Evolutionary conservation across 1,140 invertebrate species (phyloP).

Genomic region (Eurosta solidaginis): DNA sequence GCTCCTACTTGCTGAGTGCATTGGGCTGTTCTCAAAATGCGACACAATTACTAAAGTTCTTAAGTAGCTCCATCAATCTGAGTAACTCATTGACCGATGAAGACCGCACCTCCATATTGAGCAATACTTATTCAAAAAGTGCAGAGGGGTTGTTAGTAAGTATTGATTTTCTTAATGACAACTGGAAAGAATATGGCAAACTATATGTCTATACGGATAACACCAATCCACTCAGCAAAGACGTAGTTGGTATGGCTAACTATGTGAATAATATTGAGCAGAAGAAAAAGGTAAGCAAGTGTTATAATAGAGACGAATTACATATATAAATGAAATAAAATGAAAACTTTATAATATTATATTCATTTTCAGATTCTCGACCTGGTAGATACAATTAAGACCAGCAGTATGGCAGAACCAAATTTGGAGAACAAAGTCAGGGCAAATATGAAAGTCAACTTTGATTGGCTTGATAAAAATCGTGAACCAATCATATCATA

Average conservation of each 20-base stretch:
- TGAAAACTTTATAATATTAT: not conserved
- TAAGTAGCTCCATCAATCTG: constrained; percentile 46
- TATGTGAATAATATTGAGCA: constrained; percentile 46
- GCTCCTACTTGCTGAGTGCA: constrained; percentile 61
- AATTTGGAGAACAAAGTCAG: constrained; percentile 43
- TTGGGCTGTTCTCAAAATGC: constrained; percentile 64
- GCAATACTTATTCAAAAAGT: constrained; percentile 43
- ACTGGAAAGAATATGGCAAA: constrained; percentile 44
- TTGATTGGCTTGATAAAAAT: constrained; percentile 43
- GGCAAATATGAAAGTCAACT: constrained; percentile 40
- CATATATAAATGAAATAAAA: not conserved
- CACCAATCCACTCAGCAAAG: constrained; percentile 42
- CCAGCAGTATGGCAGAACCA: constrained; percentile 32
- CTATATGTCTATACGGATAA: constrained; percentile 44
- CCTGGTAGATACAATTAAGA: constrained; percentile 41
- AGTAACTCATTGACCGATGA: constrained; percentile 40
- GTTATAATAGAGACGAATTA: not conserved
- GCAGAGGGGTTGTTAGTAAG: constrained; percentile 41
- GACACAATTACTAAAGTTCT: constrained; percentile 41
- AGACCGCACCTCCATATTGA: constrained; percentile 46
- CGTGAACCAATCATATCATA: constrained; percentile 44
- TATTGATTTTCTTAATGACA: constrained; percentile 45
- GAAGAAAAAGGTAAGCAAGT: constrained; percentile 31
- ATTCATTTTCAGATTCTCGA: constrained; percentile 35
- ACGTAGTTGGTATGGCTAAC: constrained; percentile 43